These are phyloP conservation scores for Aphis gossypii DNA, from an alignment of 1,140 invertebrate species.

Conservation along the genomic window DNA sequence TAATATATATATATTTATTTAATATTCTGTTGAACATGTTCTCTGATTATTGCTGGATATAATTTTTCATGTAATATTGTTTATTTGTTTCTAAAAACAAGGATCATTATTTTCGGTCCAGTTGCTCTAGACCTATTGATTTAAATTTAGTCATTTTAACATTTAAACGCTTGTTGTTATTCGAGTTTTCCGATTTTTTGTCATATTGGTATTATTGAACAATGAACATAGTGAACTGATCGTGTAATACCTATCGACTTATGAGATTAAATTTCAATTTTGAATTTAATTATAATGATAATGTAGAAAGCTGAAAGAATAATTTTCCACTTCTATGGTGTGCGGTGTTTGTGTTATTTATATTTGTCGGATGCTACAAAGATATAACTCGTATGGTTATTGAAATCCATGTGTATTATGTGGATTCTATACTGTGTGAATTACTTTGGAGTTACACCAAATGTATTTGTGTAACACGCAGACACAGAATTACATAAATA, in stretches of 20 bases:
- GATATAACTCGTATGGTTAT: too few relatives aligned
- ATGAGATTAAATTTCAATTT: neutral
- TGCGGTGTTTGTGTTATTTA: too few relatives aligned
- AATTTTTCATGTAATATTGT: neutral
- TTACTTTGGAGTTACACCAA: neutral
- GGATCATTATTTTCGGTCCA: neutral
- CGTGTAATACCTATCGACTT: neutral
- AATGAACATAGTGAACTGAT: too few relatives aligned
- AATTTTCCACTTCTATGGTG: too few relatives aligned
- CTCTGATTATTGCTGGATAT: neutral
- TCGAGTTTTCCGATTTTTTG: neutral
- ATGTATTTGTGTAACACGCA: neutral
- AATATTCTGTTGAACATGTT: neutral
- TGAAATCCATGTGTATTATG: neutral
- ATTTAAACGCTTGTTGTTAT: neutral
- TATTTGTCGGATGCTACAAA: too few relatives aligned
- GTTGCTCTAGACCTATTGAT: neutral
- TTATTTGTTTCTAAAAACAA: neutral
- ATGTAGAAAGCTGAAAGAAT: too few relatives aligned
- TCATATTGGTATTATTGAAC: neutral
- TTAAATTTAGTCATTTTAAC: neutral
- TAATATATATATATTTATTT: too few relatives aligned
- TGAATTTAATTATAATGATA: too few relatives aligned
- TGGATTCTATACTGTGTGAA: neutral
- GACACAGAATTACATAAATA: neutral